Percentiles rank a stretch among this genome's conserved stretches.
These are phyloP conservation scores for Dynastes hyllus DNA, from an alignment of 2,888 invertebrate genomes.

Conservation along the genomic window DNA sequence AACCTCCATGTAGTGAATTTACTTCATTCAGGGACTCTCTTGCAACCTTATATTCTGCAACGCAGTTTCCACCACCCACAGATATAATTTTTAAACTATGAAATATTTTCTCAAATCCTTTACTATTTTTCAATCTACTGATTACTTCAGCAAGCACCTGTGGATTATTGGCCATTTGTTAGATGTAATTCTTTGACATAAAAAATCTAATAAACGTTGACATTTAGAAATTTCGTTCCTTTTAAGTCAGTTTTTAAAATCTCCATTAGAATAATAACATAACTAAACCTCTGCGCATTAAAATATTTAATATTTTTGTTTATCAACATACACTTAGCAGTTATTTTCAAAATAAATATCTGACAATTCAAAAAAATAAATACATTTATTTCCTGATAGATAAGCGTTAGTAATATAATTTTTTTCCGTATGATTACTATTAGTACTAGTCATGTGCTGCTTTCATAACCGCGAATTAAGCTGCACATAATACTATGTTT, in stretches of 20 bases:
- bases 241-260: too few relatives aligned
- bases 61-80: conserved; percentile 82
- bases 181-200: not conserved
- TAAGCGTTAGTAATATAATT: not conserved
- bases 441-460: not conserved
- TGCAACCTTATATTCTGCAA: conserved; percentile 83
- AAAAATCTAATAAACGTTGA: not conserved
- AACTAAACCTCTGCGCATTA: too few relatives aligned
- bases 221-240: too few relatives aligned
- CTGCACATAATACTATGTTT: conserved; percentile 1
- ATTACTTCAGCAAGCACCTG: conserved; percentile 28
- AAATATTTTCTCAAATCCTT: conserved; percentile 40
- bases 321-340: not conserved
- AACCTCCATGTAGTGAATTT: conserved; percentile 89
- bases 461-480: conserved; percentile 3
- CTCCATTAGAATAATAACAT: too few relatives aligned
- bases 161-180: conserved; percentile 25
- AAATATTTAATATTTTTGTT: too few relatives aligned
- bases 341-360: not conserved
- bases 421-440: not conserved
- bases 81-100: conserved; percentile 64
- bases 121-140: conserved; percentile 33
- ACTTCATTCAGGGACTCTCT: conserved; percentile 83
- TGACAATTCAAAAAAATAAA: not conserved
- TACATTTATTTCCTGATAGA: conserved; percentile 5